These are phyloP conservation scores for Palythoa caribaeorum DNA, from an alignment of 92 coral and sea anemone species.

Conservation along the genomic window DNA sequence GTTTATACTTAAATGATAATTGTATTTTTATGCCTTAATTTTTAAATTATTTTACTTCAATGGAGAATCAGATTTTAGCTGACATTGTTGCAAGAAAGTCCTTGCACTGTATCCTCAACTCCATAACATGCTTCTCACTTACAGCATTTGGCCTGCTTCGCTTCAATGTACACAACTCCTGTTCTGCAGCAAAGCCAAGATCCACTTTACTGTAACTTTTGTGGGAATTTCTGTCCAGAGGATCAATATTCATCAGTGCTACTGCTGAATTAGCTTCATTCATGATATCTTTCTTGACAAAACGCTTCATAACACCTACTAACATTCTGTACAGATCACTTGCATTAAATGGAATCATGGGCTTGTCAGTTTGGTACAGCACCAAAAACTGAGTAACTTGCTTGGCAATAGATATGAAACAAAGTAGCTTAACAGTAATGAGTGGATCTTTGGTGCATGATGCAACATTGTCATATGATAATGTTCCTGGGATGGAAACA, in stretches of 20 bases:
- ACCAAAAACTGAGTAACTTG: slow-evolving; percentile 44
- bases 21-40: no score
- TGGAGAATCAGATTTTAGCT: no score
- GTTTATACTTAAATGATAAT: no score
- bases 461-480: slow-evolving; percentile 53
- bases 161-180: slow-evolving; percentile 34
- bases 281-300: slow-evolving; percentile 22
- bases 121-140: slow-evolving; percentile 14
- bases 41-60: no score
- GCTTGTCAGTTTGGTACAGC: slow-evolving; percentile 49
- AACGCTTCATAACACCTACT: slow-evolving; percentile 45
- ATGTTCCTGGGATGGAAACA: slow-evolving; percentile 40
- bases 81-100: slow-evolving; percentile 34
- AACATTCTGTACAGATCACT: slow-evolving; percentile 32
- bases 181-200: slow-evolving; percentile 45
- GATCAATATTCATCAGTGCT: slow-evolving; percentile 26
- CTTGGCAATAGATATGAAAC: slow-evolving; percentile 42
- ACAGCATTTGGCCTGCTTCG: slow-evolving; percentile 26
- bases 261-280: slow-evolving; percentile 41
- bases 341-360: slow-evolving; percentile 54
- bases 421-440: slow-evolving; percentile 25
- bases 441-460: slow-evolving; percentile 49
- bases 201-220: slow-evolving; percentile 43
- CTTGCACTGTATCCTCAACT: slow-evolving; percentile 29
- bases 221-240: slow-evolving; percentile 34